phyloP scores from a whole-genome alignment of 2,113 vertebrate genomes.

The Hylia prasina region DNA sequence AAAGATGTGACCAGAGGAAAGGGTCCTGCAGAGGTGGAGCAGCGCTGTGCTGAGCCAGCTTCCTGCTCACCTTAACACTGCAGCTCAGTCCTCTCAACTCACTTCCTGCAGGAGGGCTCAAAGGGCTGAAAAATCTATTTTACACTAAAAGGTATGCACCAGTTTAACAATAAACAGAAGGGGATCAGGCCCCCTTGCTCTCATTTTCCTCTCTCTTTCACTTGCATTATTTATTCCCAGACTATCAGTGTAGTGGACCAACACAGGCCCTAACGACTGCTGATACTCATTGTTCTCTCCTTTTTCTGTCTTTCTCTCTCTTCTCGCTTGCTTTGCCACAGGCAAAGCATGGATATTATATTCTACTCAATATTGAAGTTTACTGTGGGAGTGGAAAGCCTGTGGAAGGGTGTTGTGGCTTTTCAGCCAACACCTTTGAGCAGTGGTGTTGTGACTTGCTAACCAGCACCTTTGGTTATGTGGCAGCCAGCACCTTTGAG shows the following conservation, averaged over 20 bases:
- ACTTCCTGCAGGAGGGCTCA: not conserved
- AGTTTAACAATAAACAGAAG: not conserved
- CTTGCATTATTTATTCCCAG: not conserved
- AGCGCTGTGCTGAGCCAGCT: not conserved
- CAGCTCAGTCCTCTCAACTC: not conserved
- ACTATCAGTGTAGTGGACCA: rapidly evolving
- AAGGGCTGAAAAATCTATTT: not conserved
- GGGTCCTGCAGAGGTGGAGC: not conserved
- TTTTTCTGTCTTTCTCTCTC: not conserved
- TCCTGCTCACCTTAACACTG: not conserved
- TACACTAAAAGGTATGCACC: not conserved
- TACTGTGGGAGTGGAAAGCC: not conserved
- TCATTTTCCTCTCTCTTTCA: not conserved
- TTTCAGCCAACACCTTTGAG: not conserved
- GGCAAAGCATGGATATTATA: not conserved
- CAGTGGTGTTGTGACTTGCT: not conserved
- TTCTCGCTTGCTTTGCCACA: not conserved
- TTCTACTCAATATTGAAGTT: not conserved
- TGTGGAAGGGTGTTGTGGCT: not conserved
- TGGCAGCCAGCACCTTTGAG: not conserved
- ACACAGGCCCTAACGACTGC: not conserved
- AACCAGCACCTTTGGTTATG: not conserved
- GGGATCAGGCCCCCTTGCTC: rapidly evolving
- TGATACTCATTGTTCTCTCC: not conserved
- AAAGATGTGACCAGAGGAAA: not conserved